Conservation (phyloP, 1,140 invertebrate genomes). For the Sitobion miscanthi region DNA sequence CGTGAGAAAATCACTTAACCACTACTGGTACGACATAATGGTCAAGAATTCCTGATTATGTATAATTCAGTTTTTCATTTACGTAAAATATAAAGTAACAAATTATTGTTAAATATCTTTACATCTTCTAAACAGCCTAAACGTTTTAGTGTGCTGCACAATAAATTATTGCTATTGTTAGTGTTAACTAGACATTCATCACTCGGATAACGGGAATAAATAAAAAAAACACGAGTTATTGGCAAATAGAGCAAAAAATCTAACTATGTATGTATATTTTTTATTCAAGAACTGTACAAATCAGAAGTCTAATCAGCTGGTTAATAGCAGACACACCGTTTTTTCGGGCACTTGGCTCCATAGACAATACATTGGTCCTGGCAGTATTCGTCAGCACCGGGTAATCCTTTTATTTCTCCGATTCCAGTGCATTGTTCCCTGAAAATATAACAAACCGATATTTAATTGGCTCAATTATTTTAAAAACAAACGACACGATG, state of each 20-base stretch:
- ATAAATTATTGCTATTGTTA: neutral
- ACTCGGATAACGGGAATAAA: neutral
- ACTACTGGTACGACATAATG: neutral
- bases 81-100: neutral
- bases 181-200: neutral
- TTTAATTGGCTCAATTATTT: neutral
- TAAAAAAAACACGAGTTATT: constrained; percentile 8
- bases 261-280: neutral
- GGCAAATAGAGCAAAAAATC: constrained; percentile 15
- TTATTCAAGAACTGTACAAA: constrained; percentile 35
- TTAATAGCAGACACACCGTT: constrained; percentile 75
- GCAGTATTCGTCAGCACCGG: constrained; percentile 81
- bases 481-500: neutral
- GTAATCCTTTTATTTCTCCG: constrained; percentile 73
- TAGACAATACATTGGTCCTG: constrained; percentile 82
- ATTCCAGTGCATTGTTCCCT: constrained; percentile 80
- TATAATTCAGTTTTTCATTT: neutral
- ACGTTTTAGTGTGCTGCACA: neutral
- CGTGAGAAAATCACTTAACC: no score
- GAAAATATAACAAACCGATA: constrained; percentile 61
- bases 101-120: neutral
- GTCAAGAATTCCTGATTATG: neutral
- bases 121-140: neutral
- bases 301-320: neutral
- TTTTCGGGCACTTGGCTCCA: constrained; percentile 71